Evolutionary conservation across 1,140 invertebrate species (phyloP), one percentile per base, ranked within the genome.

Genomic region (Arion vulgaris): DNA sequence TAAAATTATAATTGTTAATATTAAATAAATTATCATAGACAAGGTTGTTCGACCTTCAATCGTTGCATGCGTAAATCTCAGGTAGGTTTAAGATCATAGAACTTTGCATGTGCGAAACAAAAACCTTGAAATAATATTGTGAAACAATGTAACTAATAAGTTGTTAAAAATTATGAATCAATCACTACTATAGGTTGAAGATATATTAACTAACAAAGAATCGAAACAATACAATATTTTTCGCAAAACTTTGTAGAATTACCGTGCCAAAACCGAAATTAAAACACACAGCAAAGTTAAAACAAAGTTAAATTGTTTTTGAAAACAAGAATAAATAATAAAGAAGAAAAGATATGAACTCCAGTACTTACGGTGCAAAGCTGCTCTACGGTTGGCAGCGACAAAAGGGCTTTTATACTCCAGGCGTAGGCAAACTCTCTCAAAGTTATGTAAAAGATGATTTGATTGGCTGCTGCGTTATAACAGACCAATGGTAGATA

Each of bases 351-450:
- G 28, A 45, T 9, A 4, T 2, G 53, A 51, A 75, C 39, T 34
- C 39, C 2, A 28, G n/a, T 80, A 80, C 78, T 80, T 80, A 80
- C 78, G 78, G 38, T 80, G 68, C 66, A 71, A 28, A 38, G 62
- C 78, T 80, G 78, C 68, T 80, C 78, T 80, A 66, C 0, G 45
- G 23, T n/a, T 39, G 1, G 26, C 1, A 0, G 23, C 41, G 17
- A 34, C 39, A 32, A 7, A 7, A 28, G 19, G 11, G 0, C 7
- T 80, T 80, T 80, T 80, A 80, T 71, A 69, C 66, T 32, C 78
- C 36, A 32, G 0, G n/a, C 45, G 2, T 32, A 15, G 0, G 62
- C 32, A n/a, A 34, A 39, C 57, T 66, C 57, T 41, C 32, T 5
- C 2, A 23, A 36, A 39, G 57, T 78, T 78, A 78, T 78, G 76